These are phyloP conservation scores for Junonia oenone DNA, from an alignment of 2,888 invertebrate species.

Conservation along the genomic window DNA sequence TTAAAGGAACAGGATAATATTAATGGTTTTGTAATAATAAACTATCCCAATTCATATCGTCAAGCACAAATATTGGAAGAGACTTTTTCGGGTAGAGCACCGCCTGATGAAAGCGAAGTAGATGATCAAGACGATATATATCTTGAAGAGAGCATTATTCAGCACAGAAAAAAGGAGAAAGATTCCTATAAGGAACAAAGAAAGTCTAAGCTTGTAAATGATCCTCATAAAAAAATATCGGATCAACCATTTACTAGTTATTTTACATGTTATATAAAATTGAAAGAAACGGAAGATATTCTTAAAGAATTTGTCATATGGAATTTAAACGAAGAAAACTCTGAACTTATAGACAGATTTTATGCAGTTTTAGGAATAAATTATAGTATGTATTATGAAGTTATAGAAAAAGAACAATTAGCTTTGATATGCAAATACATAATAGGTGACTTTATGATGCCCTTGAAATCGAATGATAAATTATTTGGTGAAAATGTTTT, in stretches of 20 bases:
- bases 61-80: slow-evolving; percentile 81
- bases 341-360: slow-evolving; percentile 77
- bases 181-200: slow-evolving; percentile 56
- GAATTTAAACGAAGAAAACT: slow-evolving; percentile 61
- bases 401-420: slow-evolving; percentile 74
- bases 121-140: slow-evolving; percentile 61
- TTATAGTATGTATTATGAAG: slow-evolving; percentile 79
- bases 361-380: slow-evolving; percentile 79
- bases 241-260: slow-evolving; percentile 70
- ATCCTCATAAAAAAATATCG: slow-evolving; percentile 62
- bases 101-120: slow-evolving; percentile 59
- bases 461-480: slow-evolving; percentile 48
- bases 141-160: slow-evolving; percentile 58
- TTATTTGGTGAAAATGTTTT: slow-evolving; percentile 65
- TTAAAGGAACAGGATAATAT: slow-evolving; percentile 68
- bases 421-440: slow-evolving; percentile 70
- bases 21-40: slow-evolving; percentile 82
- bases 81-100: slow-evolving; percentile 71
- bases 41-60: slow-evolving; percentile 80
- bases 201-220: slow-evolving; percentile 70
- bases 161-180: slow-evolving; percentile 54
- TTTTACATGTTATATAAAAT: slow-evolving; percentile 78
- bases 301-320: slow-evolving; percentile 61
- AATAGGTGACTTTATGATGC: slow-evolving; percentile 58
- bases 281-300: slow-evolving; percentile 63